Base-by-base conservation (phyloP, 2,113 vertebrate genomes). In the Noturus placidus region DNA sequence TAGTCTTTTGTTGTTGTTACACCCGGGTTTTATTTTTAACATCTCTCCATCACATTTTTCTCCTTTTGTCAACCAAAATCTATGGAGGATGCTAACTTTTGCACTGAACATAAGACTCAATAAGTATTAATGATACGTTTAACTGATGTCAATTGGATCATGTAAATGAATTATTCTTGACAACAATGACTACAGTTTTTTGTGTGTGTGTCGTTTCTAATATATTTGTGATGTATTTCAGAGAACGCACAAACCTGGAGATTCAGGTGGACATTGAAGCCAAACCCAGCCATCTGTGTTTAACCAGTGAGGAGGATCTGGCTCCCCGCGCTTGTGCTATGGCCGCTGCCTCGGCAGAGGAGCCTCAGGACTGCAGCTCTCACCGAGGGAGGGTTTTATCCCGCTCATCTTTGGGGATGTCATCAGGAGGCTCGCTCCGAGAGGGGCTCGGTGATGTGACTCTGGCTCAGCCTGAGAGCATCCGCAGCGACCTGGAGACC, bases 221-320 rank as follows among this genome's bases (percentile, higher is more conserved):
- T 38, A 7, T 25, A 50, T 77, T 42, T 74, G 27, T 84, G 84
- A 91, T 87, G 91, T 89, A 81, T 91, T 92, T 89, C 95, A 99
- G 98, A 95, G 98, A 99, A 91, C 96, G 97, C 92, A 99, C 96
- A 90, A 99, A 99, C 93, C 96, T 99, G 94, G 98, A 99, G 94
- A 98, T 99, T 94, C 98, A 99, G 94, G 98, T 99, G 94, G 98
- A 99, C 95, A 99, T 99, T 1, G 98, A 99, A 92, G 97, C 97
- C 93, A 99, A 99, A 93, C 98, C 98, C 81, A 99, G 97, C 88
- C 97, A 98, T 92, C 96, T 99, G 92, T 98, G 97, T 92, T 94
- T 99, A 92, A 96, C 97, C 94, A 99, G 97, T 35, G 97, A 98
- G 0, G 98, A 99, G 94, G 98, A 99, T 91, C 96, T 98, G 0